Evolutionary conservation across 2,113 vertebrate species (phyloP).

Genomic region (Rhynchomys soricoides): DNA sequence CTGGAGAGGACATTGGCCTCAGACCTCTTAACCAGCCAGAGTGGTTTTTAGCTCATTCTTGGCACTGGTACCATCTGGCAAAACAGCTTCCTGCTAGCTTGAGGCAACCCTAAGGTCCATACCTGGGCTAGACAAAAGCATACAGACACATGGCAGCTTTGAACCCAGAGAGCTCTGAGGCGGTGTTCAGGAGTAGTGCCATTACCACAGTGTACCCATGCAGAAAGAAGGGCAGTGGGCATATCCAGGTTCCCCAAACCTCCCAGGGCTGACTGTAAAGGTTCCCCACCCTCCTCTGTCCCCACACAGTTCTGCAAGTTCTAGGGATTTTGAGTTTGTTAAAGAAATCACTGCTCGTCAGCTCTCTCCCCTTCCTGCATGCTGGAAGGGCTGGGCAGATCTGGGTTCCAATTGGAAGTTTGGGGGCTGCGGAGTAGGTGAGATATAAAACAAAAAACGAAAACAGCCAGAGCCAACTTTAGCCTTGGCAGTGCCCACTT

Average conservation of each 20-base stretch:
- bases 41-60: not conserved
- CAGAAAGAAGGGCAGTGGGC: not conserved
- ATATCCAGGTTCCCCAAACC: not conserved
- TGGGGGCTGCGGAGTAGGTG: not conserved
- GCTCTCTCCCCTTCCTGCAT: not conserved
- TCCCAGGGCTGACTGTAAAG: not conserved
- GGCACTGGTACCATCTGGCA: not conserved
- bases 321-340: not conserved
- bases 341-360: not conserved
- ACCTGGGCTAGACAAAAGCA: not conserved
- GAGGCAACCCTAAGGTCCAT: not conserved
- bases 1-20: not conserved
- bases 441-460: not conserved
- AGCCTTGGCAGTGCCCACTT: not conserved
- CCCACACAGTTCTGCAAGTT: not conserved
- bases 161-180: not conserved
- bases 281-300: not conserved
- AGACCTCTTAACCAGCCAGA: not conserved
- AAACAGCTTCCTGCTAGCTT: not conserved
- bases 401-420: not conserved
- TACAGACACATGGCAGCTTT: not conserved
- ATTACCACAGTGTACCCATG: fast-evolving
- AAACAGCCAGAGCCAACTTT: not conserved
- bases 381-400: not conserved
- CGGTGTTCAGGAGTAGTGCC: not conserved